Conservation (phyloP, 2,888 invertebrate species). For the Sepioteuthis lessoniana region DNA sequence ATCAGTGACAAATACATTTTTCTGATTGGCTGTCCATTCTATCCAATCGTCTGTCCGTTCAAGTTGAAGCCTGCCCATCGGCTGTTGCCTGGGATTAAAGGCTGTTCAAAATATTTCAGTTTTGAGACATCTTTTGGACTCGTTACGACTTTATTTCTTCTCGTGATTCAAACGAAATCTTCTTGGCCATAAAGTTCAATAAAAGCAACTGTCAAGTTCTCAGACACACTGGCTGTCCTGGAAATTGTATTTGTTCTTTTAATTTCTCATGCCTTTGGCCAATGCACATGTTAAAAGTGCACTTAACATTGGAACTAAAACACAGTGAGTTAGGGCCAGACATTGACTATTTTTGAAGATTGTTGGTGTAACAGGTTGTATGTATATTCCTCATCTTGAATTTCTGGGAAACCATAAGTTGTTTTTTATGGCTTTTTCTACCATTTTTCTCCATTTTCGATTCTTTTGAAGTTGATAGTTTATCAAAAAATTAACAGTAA, state of each 20-base stretch:
- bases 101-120: neutral
- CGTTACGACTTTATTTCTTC: neutral
- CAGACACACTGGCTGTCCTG: neutral
- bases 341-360: no score
- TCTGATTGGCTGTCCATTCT: neutral
- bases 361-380: no score
- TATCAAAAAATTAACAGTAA: no score
- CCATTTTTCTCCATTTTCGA: no score
- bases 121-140: neutral
- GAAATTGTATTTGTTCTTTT: no score
- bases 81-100: neutral
- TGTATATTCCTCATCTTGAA: no score
- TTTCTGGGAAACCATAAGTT: no score
- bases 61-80: neutral
- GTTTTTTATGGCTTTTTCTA: no score
- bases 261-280: neutral
- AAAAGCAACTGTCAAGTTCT: neutral
- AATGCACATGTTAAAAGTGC: neutral
- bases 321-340: neutral
- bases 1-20: conserved; percentile 17
- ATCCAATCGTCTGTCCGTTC: conserved; percentile 2
- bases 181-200: neutral
- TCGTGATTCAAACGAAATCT: neutral
- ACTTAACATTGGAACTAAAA: neutral
- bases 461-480: no score